Conservation (phyloP, 2,113 vertebrate species). For the Corythornis vintsioides region DNA sequence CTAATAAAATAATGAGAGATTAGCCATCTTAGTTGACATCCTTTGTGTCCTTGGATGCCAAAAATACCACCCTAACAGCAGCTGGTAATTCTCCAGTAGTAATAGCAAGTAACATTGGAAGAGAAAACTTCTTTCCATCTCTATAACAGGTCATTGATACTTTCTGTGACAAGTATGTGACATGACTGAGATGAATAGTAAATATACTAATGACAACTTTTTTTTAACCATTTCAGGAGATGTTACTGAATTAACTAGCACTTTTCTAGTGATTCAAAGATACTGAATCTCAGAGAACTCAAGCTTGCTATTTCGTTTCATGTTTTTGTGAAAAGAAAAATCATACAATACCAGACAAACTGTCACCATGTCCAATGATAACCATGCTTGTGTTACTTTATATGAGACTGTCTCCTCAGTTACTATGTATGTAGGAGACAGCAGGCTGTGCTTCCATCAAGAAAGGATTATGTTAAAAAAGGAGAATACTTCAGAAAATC, state of each 20-base stretch:
- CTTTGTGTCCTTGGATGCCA: neutral
- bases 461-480: neutral
- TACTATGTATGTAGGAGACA: neutral
- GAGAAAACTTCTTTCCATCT: neutral
- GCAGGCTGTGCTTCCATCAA: neutral
- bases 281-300: neutral
- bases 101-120: neutral
- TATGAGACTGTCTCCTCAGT: neutral
- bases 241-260: neutral
- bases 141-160: neutral
- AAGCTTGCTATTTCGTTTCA: neutral
- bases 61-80: neutral
- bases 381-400: neutral
- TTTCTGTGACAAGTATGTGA: neutral
- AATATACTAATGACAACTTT: neutral
- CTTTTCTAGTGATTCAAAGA: neutral
- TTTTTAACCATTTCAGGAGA: neutral
- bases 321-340: neutral
- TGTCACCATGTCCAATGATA: neutral
- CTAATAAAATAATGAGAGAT: neutral
- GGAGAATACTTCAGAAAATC: neutral
- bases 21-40: neutral
- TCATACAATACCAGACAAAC: rapidly evolving
- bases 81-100: neutral
- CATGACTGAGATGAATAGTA: neutral